Base-by-base conservation (phyloP, 2,888 invertebrate species). In the Hydrotaea cyrtoneurina region DNA sequence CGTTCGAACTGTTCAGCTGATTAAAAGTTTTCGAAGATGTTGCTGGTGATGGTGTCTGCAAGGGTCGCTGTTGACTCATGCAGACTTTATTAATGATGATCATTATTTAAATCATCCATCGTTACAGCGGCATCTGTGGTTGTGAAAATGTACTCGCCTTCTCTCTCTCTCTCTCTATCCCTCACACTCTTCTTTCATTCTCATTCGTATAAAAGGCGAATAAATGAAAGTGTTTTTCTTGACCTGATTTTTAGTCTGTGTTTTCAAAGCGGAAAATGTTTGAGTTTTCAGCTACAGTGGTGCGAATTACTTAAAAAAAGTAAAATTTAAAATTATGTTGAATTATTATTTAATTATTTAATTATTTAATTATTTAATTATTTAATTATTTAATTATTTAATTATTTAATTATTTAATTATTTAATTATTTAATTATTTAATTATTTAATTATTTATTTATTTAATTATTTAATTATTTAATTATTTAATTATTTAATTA, bases 171-270 rank as follows among this genome's bases (percentile, higher is more conserved):
- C n/a, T n/a, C n/a, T n/a, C n/a, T n/a, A n/a, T n/a, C n/a, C n/a
- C n/a, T n/a, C n/a, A n/a, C n/a, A n/a, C n/a, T 55, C 4, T 31
- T 31, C 55, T 21, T n/a, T 50, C 8, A 55, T 21, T 21, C 10
- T 4, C 21, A 8, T 69, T 78, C 57, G 39, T 55, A 39, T 13
- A 62, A 69, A 77, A 78, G 59, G 73, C 57, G 19, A 36, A 66
- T 31, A 78, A 83, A 83, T 80, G 77, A 80, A 83, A 83, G 83
- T 83, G 83, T 78, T 83, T 83, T 83, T 83, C 83, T 59, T 83
- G 83, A 83, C 83, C 83, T 80, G 62, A 71, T 78, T 83, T 76
- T 79, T 17, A 62, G 43, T 78, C 69, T 39, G 11, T 19, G 1
- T 53, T 26, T 23, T 36, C 57, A 36, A 76, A 39, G 17, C 69